Conservation (phyloP, 37 sponge, comb jelly and placozoan genomes). For the Theonella swinhoei region DNA sequence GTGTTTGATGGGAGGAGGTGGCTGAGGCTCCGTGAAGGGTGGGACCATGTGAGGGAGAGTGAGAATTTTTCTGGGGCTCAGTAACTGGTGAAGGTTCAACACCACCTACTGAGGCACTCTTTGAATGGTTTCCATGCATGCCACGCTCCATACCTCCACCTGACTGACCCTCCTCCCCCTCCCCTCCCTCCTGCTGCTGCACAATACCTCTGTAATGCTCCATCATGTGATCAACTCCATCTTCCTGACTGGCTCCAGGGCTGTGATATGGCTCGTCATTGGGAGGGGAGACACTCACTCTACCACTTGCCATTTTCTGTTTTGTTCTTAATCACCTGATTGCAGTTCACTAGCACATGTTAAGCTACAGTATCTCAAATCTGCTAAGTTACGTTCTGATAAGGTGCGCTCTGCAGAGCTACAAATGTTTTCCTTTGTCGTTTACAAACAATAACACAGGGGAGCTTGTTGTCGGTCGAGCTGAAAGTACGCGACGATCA, state of each 20-base stretch:
- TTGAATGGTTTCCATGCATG: background rate
- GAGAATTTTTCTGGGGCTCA: background rate
- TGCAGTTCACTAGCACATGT: too few relatives aligned
- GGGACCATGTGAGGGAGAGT: background rate
- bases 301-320: background rate
- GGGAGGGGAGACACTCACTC: background rate
- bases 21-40: background rate
- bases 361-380: too few relatives aligned
- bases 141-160: background rate
- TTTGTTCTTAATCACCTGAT: too few relatives aligned
- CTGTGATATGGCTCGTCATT: background rate
- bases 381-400: too few relatives aligned
- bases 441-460: too few relatives aligned
- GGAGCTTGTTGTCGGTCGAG: too few relatives aligned
- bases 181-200: background rate
- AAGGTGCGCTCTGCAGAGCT: too few relatives aligned
- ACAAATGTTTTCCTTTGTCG: too few relatives aligned
- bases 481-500: too few relatives aligned
- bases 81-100: background rate
- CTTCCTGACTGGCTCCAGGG: constrained; percentile 11
- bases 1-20: background rate
- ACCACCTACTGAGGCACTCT: background rate
- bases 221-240: background rate
- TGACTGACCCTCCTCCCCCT: background rate
- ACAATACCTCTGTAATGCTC: background rate